phyloP scores from a whole-genome alignment of 2,888 invertebrate genomes.

The Macaria notata region DNA sequence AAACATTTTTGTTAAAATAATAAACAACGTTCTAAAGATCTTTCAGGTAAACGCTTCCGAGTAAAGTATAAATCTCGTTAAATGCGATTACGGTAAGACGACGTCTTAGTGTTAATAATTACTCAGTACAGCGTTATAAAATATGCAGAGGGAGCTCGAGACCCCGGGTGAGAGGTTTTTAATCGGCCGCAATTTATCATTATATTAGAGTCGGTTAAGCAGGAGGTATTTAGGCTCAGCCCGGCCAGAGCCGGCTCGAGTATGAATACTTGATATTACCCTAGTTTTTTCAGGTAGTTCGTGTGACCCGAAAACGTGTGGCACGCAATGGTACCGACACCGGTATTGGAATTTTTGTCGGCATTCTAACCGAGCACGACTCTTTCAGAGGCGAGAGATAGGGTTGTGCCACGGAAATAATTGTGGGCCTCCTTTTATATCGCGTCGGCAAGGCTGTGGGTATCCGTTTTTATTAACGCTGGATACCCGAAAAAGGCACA shows the following conservation, averaged over 20 bases:
- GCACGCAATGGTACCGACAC: conserved; percentile 60
- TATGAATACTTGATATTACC: conserved; percentile 60
- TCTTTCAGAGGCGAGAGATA: conserved; percentile 47
- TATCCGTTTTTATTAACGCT: conserved; percentile 53
- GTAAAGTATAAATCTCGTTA: conserved; percentile 39
- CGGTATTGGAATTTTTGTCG: conserved; percentile 62
- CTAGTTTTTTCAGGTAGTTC: conserved; percentile 55
- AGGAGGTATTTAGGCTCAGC: conserved; percentile 19
- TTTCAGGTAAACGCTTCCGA: conserved; percentile 28
- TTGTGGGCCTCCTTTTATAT: conserved; percentile 53
- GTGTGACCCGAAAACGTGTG: conserved; percentile 67
- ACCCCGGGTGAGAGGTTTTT: conserved; percentile 17
- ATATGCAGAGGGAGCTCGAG: conserved; percentile 14
- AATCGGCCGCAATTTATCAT: conserved; percentile 23
- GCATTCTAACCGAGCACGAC: conserved; percentile 49
- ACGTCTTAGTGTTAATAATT: conserved; percentile 34
- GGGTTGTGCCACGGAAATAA: conserved; percentile 53
- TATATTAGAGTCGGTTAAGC: conserved; percentile 34
- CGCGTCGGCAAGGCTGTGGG: conserved; percentile 43
- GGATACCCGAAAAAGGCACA: conserved; percentile 46
- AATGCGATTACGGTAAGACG: conserved; percentile 35
- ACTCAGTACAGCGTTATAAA: conserved; percentile 19
- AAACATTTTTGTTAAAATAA: too few species aligned
- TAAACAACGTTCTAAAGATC: too few species aligned
- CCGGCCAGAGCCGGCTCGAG: conserved; percentile 26